Base-by-base conservation (phyloP, 2,888 invertebrate genomes). In the Reticulitermes lucifugus region DNA sequence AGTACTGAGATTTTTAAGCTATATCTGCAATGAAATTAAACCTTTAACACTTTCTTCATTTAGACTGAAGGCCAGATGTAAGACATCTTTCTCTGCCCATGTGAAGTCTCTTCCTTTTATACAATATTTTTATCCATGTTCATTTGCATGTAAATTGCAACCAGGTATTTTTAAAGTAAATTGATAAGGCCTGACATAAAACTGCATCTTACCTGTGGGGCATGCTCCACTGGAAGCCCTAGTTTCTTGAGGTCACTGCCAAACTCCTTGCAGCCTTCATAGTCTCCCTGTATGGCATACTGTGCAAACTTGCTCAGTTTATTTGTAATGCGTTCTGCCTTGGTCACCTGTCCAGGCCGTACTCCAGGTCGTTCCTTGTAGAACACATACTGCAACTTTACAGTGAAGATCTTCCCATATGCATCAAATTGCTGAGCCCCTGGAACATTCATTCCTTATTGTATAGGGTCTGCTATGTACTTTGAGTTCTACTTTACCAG, bases 291-390 rank as follows among this genome's bases (percentile, higher is more conserved):
- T 89, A 98, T 98, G 83, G 97, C 97, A 90, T 97, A 97, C 73
- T 97, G 97, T 77, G 98, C 98, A 90, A 98, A 97, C 92, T 98
- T 97, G 84, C 97, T 97, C 87, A 98, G 91, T 91, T 97, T 97
- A 89, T 96, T 97, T 0, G 98, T 97, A 88, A 98, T 94, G 86
- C 97, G 93, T 92, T 97, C 98, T 25, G 98, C 98, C 90, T 98
- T 98, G 85, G 97, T 97, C 86, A 98, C 97, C 90, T 98, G 98
- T 0, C 98, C 98, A 0, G 98, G 98, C 87, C 98, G 93, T 29
- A 98, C 98, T 2, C 99, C 99, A 0, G 99, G 98, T 21, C 99
- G 93, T 91, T 99, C 99, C 91, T 99, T 98, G 91, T 99, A 99
- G 91, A 99, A 98, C 85, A 99, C 96, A 90, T 98, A 99, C 91